These are phyloP conservation scores for Falcunculus frontatus DNA, from an alignment of 2,113 vertebrate species.

Conservation along the genomic window DNA sequence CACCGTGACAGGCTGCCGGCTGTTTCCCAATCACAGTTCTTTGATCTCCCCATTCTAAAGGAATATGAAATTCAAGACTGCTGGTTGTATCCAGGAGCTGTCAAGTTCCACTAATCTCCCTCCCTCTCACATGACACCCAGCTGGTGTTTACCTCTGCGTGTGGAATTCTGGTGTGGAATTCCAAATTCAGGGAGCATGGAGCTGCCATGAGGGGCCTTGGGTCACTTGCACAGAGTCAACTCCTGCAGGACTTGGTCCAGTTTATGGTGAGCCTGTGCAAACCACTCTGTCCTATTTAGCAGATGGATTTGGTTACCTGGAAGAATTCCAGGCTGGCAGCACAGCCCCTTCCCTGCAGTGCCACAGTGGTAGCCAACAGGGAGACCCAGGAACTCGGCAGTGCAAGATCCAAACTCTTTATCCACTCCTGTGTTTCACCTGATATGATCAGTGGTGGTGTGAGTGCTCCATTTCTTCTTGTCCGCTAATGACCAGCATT, in stretches of 20 bases:
- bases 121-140: neutral
- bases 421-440: neutral
- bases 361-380: neutral
- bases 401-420: neutral
- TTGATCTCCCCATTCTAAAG: conserved; percentile 20
- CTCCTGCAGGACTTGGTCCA: neutral
- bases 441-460: neutral
- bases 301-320: neutral
- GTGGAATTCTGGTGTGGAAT: neutral
- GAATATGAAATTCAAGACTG: neutral
- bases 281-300: neutral
- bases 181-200: neutral
- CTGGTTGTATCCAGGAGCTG: neutral
- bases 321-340: neutral
- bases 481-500: neutral
- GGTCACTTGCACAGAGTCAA: neutral
- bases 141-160: conserved; percentile 14
- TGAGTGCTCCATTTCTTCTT: neutral
- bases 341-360: neutral
- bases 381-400: neutral
- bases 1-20: neutral
- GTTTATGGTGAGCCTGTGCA: neutral
- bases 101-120: neutral
- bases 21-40: neutral
- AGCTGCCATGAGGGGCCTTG: neutral